phyloP scores from a whole-genome alignment of 2,888 invertebrate species.

The Eubasilissa splendida region DNA sequence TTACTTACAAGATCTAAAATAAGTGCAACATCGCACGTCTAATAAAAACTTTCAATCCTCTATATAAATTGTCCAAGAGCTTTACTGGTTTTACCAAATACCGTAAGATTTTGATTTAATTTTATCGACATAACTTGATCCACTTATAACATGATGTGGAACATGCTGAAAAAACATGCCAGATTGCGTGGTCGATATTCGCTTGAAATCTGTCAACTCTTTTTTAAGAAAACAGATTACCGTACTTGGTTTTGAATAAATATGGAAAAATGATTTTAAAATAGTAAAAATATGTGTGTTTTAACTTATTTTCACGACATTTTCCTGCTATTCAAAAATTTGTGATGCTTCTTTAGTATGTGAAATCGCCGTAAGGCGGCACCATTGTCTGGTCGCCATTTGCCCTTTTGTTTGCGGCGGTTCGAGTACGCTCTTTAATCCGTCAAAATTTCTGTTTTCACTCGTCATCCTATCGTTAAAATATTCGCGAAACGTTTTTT shows the following conservation, averaged over 20 bases:
- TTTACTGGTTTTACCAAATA: too few relatives aligned
- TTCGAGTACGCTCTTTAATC: slow-evolving; percentile 46
- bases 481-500: slow-evolving; percentile 66
- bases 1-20: too few relatives aligned
- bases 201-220: slow-evolving; percentile 17
- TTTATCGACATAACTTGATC: slow-evolving; percentile 1
- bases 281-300: background rate
- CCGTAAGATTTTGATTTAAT: too few relatives aligned
- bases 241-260: slow-evolving; percentile 2
- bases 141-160: background rate
- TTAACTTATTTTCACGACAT: slow-evolving; percentile 15
- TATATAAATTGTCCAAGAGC: too few relatives aligned
- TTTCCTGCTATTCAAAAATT: slow-evolving; percentile 35
- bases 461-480: slow-evolving; percentile 67
- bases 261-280: background rate
- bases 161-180: slow-evolving; percentile 32
- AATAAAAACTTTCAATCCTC: too few relatives aligned
- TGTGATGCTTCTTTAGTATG: slow-evolving; percentile 48
- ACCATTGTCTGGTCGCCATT: slow-evolving; percentile 57
- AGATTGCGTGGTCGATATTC: slow-evolving; percentile 48
- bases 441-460: slow-evolving; percentile 51
- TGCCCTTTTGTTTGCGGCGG: slow-evolving; percentile 57
- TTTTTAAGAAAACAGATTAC: background rate
- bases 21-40: too few relatives aligned
- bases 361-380: slow-evolving; percentile 53